phyloP scores from a whole-genome alignment of 2,888 invertebrate species.

The Caenorhabditis japonica region DNA sequence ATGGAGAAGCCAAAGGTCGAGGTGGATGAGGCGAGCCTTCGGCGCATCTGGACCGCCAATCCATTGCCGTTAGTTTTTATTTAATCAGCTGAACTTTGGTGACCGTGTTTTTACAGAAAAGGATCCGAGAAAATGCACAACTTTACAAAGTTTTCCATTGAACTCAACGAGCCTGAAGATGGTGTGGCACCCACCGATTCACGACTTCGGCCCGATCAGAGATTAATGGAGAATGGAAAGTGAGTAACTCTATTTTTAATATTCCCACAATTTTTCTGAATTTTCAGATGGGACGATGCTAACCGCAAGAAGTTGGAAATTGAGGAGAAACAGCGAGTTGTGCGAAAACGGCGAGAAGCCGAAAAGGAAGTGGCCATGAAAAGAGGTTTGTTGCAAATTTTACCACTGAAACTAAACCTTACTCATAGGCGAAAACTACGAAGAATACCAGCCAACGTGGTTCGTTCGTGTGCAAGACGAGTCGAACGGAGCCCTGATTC shows the following conservation, averaged over 20 bases:
- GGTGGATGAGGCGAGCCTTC: conserved; percentile 84
- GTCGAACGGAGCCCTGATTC: conserved; percentile 60
- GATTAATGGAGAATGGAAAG: conserved; percentile 89
- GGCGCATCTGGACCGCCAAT: conserved; percentile 88
- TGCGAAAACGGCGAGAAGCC: conserved; percentile 85
- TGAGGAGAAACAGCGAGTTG: conserved; percentile 94
- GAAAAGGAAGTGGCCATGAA: conserved; percentile 83
- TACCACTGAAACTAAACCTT: neutral
- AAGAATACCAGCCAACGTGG: conserved; percentile 88
- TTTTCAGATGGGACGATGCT: conserved; percentile 86
- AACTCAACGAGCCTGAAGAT: conserved; percentile 93
- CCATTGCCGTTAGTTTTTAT: conserved; percentile 80
- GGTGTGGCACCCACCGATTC: conserved; percentile 95
- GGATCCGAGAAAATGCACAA: conserved; percentile 87
- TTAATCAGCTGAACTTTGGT: too few species aligned
- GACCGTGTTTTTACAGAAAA: conserved; percentile 79
- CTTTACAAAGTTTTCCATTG: conserved; percentile 94
- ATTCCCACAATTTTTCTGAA: neutral
- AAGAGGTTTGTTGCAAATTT: conserved; percentile 77
- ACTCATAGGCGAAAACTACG: conserved; percentile 81
- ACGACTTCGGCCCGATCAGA: conserved; percentile 92
- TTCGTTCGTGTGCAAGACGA: conserved; percentile 83
- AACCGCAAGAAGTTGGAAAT: conserved; percentile 83
- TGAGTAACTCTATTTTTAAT: conserved; percentile 73
- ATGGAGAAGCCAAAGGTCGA: conserved; percentile 86